These are phyloP conservation scores for Aphelinus atriplicis DNA, from an alignment of 1,140 invertebrate species.

Conservation along the genomic window DNA sequence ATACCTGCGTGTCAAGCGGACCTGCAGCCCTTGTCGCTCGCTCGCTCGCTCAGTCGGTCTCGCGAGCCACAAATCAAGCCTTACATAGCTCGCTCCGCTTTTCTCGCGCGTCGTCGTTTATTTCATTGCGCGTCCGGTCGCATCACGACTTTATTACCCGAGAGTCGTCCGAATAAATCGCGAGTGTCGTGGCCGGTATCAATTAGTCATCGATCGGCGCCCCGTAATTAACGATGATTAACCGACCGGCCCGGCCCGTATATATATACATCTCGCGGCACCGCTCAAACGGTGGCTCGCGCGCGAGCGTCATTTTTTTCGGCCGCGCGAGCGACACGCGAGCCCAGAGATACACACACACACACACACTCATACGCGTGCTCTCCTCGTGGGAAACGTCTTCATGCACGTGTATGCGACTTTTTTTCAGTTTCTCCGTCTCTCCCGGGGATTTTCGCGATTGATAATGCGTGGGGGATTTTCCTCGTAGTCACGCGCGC, in stretches of 20 bases:
- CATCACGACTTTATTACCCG: slow-evolving; percentile 7
- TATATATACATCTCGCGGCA: not conserved
- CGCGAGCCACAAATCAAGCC: too few species aligned
- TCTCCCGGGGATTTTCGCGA: too few species aligned
- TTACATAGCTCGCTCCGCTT: not conserved
- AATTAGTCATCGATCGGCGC: slow-evolving; percentile 60
- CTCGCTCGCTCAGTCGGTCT: too few species aligned
- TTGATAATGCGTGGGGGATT: too few species aligned
- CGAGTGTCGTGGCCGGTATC: slow-evolving; percentile 59
- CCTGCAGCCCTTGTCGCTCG: too few species aligned
- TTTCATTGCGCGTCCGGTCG: not conserved
- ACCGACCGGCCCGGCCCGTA: slow-evolving; percentile 40
- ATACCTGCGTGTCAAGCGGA: too few species aligned
- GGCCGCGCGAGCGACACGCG: not conserved
- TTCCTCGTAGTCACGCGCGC: too few species aligned
- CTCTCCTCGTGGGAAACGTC: too few species aligned
- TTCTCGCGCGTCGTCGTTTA: not conserved
- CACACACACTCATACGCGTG: too few species aligned
- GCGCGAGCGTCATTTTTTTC: not conserved
- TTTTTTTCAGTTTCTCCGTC: too few species aligned
- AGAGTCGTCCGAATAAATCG: slow-evolving; percentile 8
- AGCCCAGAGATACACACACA: too few species aligned
- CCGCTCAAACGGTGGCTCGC: not conserved
- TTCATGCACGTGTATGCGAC: too few species aligned
- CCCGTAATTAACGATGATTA: slow-evolving; percentile 62